Evolutionary conservation across 2,888 invertebrate genomes (phyloP), one percentile per base, ranked within the genome.

Genomic region (Drosophila subquinaria): DNA sequence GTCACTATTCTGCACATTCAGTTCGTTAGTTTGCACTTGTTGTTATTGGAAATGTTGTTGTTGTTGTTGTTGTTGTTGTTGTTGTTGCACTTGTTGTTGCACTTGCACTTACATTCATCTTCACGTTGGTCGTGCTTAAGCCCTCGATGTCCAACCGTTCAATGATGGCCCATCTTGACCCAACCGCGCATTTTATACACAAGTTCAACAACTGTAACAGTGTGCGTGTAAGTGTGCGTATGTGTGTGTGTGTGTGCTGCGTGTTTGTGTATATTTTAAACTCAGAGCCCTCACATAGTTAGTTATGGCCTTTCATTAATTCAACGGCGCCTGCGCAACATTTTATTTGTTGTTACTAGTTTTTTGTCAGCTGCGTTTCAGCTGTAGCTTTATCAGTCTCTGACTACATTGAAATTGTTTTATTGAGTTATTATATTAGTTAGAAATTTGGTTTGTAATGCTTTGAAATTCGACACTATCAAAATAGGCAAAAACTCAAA

Each of bases 151-250:
- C 90, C 89, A 92, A 92, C 81, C 87, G 88, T 72, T 78, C 79
- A 92, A 91, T 92, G 92, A 90, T 90, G 79, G 76, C 67, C 77
- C 84, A 69, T 74, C 70, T 73, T 90, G 88, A 89, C 81, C 84
- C 81, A 69, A 71, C 79, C 76, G 80, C 88, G 84, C 81, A 84
- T 90, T 92, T 92, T 92, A 92, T 92, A 92, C 87, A 79, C 76
- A 61, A 59, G 76, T 67, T 71, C 8, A 48, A 35, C 62, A 63
- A 51, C 47, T 64, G 53, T 23, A 1, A 13, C 38, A 43, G 45
- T 47, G 48, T 60, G 20, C 15, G 35, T 23, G 52, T 30, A 45
- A 36, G 55, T 42, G 65, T 48, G 51, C 65, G 50, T 33, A 56
- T 23, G 60, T 51, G 43, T 11, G 27, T 48, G 45, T 48, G 45